Percentiles rank a stretch among this genome's conserved stretches.
Evolutionary conservation across 2,888 invertebrate genomes (phyloP).

Genomic region (Aleiodes leptofemur): DNA sequence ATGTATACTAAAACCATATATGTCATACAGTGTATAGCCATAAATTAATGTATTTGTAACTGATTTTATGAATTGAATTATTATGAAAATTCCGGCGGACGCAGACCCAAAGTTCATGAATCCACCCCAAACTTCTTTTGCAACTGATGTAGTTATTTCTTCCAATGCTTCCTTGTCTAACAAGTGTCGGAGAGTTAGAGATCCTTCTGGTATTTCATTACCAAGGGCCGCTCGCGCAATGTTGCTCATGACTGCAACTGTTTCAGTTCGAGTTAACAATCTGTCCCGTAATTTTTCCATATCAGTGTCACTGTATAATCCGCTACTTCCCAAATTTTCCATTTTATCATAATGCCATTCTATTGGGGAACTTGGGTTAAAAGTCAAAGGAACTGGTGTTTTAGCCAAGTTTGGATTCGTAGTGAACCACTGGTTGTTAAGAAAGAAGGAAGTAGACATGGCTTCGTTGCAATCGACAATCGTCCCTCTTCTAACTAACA

Average conservation of each 20-base stretch:
- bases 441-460: slow-evolving; percentile 42
- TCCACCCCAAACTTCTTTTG: background rate
- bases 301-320: slow-evolving; percentile 39
- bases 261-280: slow-evolving; percentile 41
- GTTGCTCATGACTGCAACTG: slow-evolving; percentile 27
- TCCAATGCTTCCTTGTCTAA: slow-evolving; percentile 11
- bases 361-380: slow-evolving; percentile 5
- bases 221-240: slow-evolving; percentile 34
- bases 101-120: slow-evolving; percentile 18
- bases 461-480: slow-evolving; percentile 46
- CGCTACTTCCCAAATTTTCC: slow-evolving; percentile 31
- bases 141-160: slow-evolving; percentile 4
- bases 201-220: background rate
- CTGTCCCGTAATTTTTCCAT: slow-evolving; percentile 39
- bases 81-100: background rate
- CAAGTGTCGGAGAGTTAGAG: slow-evolving; percentile 2
- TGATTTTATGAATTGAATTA: background rate
- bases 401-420: slow-evolving; percentile 7
- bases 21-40: slow-evolving; percentile 1
- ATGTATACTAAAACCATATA: slow-evolving; percentile 3
- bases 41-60: slow-evolving; percentile 16
- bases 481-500: background rate
- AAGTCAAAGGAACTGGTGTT: slow-evolving; percentile 4
- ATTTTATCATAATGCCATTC: slow-evolving; percentile 38
- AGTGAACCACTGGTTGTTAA: slow-evolving; percentile 46